Percentiles rank a stretch among this genome's conserved stretches.
phyloP scores from a whole-genome alignment of 2,888 invertebrate genomes.

The Agrochola litura region DNA sequence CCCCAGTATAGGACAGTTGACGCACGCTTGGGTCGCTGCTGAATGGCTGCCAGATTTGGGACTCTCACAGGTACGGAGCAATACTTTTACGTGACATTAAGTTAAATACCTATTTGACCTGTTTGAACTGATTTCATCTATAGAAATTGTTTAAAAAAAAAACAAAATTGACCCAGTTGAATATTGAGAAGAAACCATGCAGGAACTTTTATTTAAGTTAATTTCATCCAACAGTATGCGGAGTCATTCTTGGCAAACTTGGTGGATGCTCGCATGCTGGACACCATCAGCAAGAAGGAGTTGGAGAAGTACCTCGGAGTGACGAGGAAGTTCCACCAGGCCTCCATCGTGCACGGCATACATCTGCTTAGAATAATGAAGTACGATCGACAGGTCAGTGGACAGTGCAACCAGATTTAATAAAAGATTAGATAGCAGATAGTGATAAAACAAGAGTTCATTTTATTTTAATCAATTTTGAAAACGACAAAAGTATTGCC shows the following conservation, averaged over 20 bases:
- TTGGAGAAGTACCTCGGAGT: slow-evolving; percentile 98
- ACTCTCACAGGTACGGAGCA: slow-evolving; percentile 92
- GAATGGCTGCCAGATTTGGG: slow-evolving; percentile 98
- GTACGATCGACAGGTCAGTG: slow-evolving; percentile 95
- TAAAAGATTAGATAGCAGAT: rapidly evolving
- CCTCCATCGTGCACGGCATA: slow-evolving; percentile 98
- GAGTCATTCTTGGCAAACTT: slow-evolving; percentile 96
- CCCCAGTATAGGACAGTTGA: slow-evolving; percentile 96
- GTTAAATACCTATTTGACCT: background rate
- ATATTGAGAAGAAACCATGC: background rate
- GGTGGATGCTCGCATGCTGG: slow-evolving; percentile 98
- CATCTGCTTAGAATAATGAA: slow-evolving; percentile 97
- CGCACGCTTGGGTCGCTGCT: slow-evolving; percentile 98
- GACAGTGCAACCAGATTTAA: background rate
- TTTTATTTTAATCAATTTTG: slow-evolving; percentile 15
- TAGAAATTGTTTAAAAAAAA: too few relatives aligned
- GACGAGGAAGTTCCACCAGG: slow-evolving; percentile 98
- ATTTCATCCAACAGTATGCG: slow-evolving; percentile 90
- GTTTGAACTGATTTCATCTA: too few relatives aligned
- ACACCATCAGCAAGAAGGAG: slow-evolving; percentile 98
- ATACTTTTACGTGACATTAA: background rate
- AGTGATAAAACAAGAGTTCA: background rate
- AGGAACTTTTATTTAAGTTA: too few relatives aligned
- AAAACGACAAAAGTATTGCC: background rate
- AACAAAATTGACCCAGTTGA: background rate